Base-by-base conservation (phyloP, 2,797 vertebrate species). In the Liparis tanakae region DNA sequence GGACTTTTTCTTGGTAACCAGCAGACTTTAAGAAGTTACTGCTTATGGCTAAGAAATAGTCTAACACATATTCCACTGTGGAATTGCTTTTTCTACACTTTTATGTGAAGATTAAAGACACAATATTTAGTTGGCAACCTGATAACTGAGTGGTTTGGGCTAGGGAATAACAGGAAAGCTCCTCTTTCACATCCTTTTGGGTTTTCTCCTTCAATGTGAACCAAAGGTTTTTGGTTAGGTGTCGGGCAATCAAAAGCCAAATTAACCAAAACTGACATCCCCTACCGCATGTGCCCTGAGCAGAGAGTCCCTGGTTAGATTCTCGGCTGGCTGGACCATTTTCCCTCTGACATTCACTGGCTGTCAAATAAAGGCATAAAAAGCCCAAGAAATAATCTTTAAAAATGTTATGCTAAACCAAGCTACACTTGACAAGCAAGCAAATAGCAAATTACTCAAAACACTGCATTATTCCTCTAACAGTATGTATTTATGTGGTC, bases 1-100 rank as follows among this genome's bases (percentile, higher is more conserved):
- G n/a, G 41, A 25, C 30, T 41, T 30, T 53, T 61, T 70, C 57
- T 58, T 60, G 20, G 43, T 17, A 63, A 48, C 60, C 6, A 60
- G 20, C n/a, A 41, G 25, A 34, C 18, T 64, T 50, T 12, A 64
- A 44, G 44, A 64, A 15, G 46, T 36, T 48, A 15, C 34, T 17
- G 46, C 30, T 51, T 3, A 22, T 1, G 2, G n/a, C 14, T 34
- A 53, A 64, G 33, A 51, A 36, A 36, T 10, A 64, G 12, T 36
- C 30, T 3, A 12, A 36, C 30, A 34, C 30, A 34, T 20, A 33
- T 6, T 17, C 12, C 44, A 48, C 18, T 50, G 30, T 64, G 2
- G 44, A 63, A 48, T 50, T 48, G 3, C 48, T 6, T 50, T 51
- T 37, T 64, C 33, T 20, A 34, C 10, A 48, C 25, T 44, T 60